Conservation (phyloP, 2,888 invertebrate genomes). For the Schrankia costaestrigalis region DNA sequence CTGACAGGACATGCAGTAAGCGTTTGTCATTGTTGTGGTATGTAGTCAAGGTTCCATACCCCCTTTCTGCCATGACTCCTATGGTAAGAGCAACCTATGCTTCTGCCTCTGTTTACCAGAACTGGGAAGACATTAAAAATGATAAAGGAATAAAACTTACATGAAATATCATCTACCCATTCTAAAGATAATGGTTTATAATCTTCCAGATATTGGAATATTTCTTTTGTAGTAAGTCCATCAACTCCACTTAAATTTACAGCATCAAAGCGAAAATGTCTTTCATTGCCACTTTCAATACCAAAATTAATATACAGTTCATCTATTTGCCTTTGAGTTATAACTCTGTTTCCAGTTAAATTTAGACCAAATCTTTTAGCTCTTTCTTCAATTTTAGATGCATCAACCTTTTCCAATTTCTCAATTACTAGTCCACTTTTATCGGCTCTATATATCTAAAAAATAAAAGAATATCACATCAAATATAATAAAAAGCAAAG, state of each 20-base stretch:
- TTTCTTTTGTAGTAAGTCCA: constrained; percentile 87
- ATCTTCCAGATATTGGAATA: constrained; percentile 88
- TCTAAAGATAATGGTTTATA: constrained; percentile 89
- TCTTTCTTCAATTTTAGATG: constrained; percentile 65
- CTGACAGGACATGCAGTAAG: no score
- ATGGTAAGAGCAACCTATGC: no score
- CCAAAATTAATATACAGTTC: constrained; percentile 68
- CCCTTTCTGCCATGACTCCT: no score
- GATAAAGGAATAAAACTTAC: constrained; percentile 67
- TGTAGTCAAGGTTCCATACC: no score
- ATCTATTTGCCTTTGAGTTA: constrained; percentile 73
- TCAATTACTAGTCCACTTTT: constrained; percentile 56
- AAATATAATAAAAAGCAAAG: no score
- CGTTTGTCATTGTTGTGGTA: no score
- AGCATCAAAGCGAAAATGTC: constrained; percentile 85
- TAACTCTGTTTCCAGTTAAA: constrained; percentile 62
- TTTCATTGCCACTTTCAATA: constrained; percentile 78
- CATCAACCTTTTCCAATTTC: constrained; percentile 66
- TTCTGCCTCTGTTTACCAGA: no score
- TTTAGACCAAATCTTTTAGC: constrained; percentile 71
- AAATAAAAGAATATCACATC: constrained; percentile 2
- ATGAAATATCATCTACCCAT: constrained; percentile 90
- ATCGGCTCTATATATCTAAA: constrained; percentile 49
- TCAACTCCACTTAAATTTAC: constrained; percentile 88
- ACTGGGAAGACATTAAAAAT: not conserved